These are phyloP conservation scores for Lasioglossum zephyrum DNA, from an alignment of 2,888 invertebrate species.

Conservation along the genomic window DNA sequence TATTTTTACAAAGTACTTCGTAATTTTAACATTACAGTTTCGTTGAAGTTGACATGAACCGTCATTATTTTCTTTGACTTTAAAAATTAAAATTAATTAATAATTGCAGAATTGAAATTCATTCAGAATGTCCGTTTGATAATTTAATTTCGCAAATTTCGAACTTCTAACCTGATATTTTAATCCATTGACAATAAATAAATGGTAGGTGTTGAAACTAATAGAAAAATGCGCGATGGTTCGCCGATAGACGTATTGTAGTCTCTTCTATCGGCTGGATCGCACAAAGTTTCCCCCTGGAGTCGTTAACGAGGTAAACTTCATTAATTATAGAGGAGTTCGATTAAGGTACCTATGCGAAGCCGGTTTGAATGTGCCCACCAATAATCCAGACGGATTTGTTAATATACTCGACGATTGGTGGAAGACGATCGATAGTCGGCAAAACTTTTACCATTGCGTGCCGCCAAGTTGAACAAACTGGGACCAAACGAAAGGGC, in stretches of 20 bases:
- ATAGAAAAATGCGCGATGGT: background rate
- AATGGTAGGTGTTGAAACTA: background rate
- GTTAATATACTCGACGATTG: conserved; percentile 54
- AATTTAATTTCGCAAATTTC: background rate
- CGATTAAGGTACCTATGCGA: conserved; percentile 48
- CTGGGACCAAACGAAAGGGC: background rate
- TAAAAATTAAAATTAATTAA: background rate
- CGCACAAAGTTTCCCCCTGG: conserved; percentile 31
- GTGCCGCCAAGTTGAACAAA: conserved; percentile 38
- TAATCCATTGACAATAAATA: background rate
- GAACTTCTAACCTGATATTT: background rate
- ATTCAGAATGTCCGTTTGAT: background rate
- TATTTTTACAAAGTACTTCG: too few species aligned
- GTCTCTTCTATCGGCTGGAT: background rate
- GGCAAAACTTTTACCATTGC: conserved; percentile 35
- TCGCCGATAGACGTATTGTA: background rate
- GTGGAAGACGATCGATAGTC: conserved; percentile 45
- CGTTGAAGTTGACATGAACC: too few species aligned
- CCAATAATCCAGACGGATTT: conserved; percentile 51
- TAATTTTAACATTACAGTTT: too few species aligned
- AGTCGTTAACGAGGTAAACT: conserved; percentile 59
- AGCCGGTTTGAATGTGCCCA: conserved; percentile 35
- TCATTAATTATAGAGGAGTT: conserved; percentile 63
- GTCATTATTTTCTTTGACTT: background rate
- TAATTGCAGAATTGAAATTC: background rate